phyloP scores from a whole-genome alignment of 1,140 invertebrate species.

The Caenorhabditis brenneri region DNA sequence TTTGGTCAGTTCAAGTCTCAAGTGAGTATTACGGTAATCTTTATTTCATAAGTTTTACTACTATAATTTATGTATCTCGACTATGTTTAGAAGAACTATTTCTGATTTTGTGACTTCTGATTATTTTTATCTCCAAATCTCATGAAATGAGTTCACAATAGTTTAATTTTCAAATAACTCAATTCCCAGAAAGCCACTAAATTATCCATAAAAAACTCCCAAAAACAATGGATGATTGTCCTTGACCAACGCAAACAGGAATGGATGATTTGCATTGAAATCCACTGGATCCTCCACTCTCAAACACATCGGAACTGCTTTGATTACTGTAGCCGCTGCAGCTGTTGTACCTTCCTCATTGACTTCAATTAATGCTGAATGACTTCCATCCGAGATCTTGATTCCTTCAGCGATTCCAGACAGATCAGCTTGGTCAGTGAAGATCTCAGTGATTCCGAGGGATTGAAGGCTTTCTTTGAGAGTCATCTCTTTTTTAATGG shows the following conservation, averaged over 20 bases:
- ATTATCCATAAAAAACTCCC: constrained; percentile 23
- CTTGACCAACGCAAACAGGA: not conserved
- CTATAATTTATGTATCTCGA: too few relatives aligned
- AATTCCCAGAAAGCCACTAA: not conserved
- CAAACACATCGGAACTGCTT: not conserved
- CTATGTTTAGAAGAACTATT: too few relatives aligned
- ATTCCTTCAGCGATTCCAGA: constrained; percentile 32
- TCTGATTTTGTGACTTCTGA: too few relatives aligned
- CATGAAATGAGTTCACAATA: too few relatives aligned
- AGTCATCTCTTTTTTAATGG: not conserved
- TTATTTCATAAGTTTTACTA: too few relatives aligned
- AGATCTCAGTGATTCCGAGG: not conserved
- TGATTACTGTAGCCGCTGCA: constrained; percentile 16
- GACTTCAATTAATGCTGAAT: not conserved
- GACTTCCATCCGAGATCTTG: not conserved
- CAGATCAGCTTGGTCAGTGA: constrained; percentile 15
- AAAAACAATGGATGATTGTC: constrained; percentile 19
- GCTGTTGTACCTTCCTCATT: constrained; percentile 7
- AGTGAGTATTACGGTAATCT: too few relatives aligned
- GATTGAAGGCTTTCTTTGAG: not conserved
- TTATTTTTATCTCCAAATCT: too few relatives aligned
- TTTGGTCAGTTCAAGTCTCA: too few relatives aligned
- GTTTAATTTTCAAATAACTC: too few relatives aligned
- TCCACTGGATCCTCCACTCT: not conserved
- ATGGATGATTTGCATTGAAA: constrained; percentile 13